Evolutionary conservation across 2,797 vertebrate genomes (phyloP).

Genomic region (Acanthis flammea): DNA sequence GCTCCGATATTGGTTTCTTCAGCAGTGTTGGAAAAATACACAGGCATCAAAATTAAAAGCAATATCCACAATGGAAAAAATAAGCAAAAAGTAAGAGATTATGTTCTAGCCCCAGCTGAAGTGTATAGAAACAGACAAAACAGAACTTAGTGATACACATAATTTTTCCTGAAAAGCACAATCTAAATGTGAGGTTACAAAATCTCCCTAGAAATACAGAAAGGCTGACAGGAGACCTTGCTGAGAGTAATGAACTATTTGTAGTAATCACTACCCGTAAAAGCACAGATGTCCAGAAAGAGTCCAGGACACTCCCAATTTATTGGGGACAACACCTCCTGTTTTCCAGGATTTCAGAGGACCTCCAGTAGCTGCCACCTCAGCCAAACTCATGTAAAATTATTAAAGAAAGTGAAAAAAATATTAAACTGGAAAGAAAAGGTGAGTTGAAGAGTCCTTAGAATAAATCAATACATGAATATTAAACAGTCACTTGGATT

Average conservation of each 20-base stretch:
- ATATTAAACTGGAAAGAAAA: not conserved
- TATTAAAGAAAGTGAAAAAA: not conserved
- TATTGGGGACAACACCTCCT: not conserved
- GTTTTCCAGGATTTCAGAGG: not conserved
- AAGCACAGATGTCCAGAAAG: not conserved
- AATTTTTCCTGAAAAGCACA: not conserved
- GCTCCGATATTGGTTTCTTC: not conserved
- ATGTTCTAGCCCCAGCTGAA: not conserved
- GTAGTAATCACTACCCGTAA: not conserved
- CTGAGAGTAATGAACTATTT: not conserved
- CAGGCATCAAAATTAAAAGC: not conserved
- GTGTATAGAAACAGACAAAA: not conserved
- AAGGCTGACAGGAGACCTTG: not conserved
- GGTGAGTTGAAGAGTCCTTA: not conserved
- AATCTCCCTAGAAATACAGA: not conserved
- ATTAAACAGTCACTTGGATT: not conserved
- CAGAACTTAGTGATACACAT: not conserved
- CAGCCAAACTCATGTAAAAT: not conserved
- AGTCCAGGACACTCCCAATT: not conserved
- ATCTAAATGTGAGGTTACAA: not conserved
- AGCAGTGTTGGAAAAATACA: not conserved
- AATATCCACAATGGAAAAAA: not conserved
- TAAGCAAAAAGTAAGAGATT: not conserved
- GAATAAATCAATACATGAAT: not conserved
- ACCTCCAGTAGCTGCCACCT: not conserved